Percentiles rank a stretch among this genome's conserved stretches.
Conservation (phyloP, 53 echinoderm and acorn worm genomes). For the Henricia sp. region DNA sequence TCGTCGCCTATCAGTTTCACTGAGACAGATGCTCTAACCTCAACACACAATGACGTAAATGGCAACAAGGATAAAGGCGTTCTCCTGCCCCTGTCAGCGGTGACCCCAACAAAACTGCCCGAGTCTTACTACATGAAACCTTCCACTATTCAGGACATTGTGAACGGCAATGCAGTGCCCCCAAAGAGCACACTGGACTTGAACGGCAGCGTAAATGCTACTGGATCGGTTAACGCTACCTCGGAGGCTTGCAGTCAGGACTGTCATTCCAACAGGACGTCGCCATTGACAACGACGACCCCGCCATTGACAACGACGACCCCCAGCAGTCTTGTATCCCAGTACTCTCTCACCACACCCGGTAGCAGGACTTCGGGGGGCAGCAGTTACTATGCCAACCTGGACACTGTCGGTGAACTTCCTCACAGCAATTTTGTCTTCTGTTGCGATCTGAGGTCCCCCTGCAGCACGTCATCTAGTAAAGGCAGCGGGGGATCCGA, state of each 20-base stretch:
- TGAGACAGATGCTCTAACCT: slow-evolving; percentile 39
- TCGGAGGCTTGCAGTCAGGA: slow-evolving; percentile 14
- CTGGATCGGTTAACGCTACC: not conserved
- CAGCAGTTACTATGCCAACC: slow-evolving; percentile 86
- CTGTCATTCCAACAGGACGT: not conserved
- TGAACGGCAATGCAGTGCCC: slow-evolving; percentile 25
- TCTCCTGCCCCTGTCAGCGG: not conserved
- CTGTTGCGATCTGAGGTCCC: slow-evolving; percentile 75
- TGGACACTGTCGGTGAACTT: slow-evolving; percentile 91
- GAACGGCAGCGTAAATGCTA: slow-evolving; percentile 44
- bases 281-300: slow-evolving; percentile 1
- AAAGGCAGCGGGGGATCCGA: slow-evolving; percentile 78
- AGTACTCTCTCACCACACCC: slow-evolving; percentile 17
- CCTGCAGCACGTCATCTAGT: slow-evolving; percentile 76
- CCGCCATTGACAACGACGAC: slow-evolving; percentile 16
- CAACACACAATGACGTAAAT: slow-evolving; percentile 65
- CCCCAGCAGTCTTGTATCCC: slow-evolving; percentile 19
- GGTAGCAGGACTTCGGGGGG: slow-evolving; percentile 33
- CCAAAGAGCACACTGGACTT: slow-evolving; percentile 25
- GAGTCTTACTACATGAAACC: slow-evolving; percentile 58
- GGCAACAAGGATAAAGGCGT: slow-evolving; percentile 50
- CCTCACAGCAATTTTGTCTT: slow-evolving; percentile 74
- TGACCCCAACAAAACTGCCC: not conserved
- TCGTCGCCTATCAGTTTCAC: slow-evolving; percentile 7
- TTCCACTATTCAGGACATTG: slow-evolving; percentile 41